phyloP scores from a whole-genome alignment of 1,140 invertebrate species.

The Drosophila equinoxialis region DNA sequence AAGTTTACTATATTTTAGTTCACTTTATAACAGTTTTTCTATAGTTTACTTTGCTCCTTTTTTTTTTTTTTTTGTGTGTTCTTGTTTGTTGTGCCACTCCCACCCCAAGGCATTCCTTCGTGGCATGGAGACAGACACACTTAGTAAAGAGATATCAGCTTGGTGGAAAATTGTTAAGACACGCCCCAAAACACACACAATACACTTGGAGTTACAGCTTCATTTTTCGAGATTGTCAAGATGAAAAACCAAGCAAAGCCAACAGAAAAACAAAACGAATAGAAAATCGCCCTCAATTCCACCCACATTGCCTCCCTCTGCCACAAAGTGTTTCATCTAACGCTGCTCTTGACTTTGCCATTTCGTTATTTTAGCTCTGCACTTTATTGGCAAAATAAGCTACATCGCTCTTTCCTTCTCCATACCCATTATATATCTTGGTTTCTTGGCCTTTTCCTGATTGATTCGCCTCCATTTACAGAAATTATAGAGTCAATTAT shows the following conservation, averaged over 20 bases:
- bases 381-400: slow-evolving; percentile 6
- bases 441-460: slow-evolving; percentile 21
- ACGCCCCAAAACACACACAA: slow-evolving; percentile 56
- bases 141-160: slow-evolving; percentile 60
- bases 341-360: slow-evolving; percentile 31
- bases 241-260: slow-evolving; percentile 6
- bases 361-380: slow-evolving; percentile 28
- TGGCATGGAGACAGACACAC: slow-evolving; percentile 20
- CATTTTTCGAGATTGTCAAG: slow-evolving; percentile 19
- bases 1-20: not conserved
- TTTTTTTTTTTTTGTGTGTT: not conserved
- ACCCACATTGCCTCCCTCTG: not conserved
- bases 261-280: slow-evolving; percentile 5
- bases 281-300: slow-evolving; percentile 1
- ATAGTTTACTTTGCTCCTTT: slow-evolving; percentile 5
- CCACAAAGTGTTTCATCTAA: not conserved
- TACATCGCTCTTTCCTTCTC: not conserved
- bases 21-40: slow-evolving; percentile 1
- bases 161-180: slow-evolving; percentile 50
- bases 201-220: slow-evolving; percentile 21
- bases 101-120: slow-evolving; percentile 33
- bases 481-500: slow-evolving; percentile 60
- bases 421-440: no score
- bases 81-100: slow-evolving; percentile 7
- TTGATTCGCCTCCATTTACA: slow-evolving; percentile 39